Evolutionary conservation across 2,113 vertebrate genomes (phyloP).

Genomic region (Channa maculata): DNA sequence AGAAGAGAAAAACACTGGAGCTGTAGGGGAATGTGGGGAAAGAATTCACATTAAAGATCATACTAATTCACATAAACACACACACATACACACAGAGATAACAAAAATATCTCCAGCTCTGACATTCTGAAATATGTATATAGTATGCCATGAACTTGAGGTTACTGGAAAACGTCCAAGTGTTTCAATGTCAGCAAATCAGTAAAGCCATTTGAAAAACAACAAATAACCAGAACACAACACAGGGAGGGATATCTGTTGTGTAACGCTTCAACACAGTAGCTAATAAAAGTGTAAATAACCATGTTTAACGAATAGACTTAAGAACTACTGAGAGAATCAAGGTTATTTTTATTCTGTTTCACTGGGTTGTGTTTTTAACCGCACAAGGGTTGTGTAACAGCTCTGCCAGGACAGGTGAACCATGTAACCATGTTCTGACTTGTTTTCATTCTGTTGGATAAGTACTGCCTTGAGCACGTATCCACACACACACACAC

Average conservation of each 20-base stretch:
- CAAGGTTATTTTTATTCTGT: background rate
- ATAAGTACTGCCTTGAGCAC: slow-evolving; percentile 57
- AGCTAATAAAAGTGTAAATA: background rate
- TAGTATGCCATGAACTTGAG: background rate
- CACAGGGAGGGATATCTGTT: background rate
- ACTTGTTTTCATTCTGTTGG: slow-evolving; percentile 70
- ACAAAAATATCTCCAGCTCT: background rate
- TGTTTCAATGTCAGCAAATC: background rate
- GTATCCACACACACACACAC: slow-evolving; percentile 29
- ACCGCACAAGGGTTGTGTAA: slow-evolving; percentile 63
- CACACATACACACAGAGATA: background rate
- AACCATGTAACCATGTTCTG: slow-evolving; percentile 65
- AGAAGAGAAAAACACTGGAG: too few species aligned
- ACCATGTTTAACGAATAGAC: slow-evolving; percentile 1
- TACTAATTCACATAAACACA: too few species aligned
- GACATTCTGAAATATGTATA: background rate
- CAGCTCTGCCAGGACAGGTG: slow-evolving; percentile 64
- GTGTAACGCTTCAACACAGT: background rate
- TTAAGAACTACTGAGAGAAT: background rate
- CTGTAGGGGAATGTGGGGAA: too few species aligned
- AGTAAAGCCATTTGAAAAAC: slow-evolving; percentile 20
- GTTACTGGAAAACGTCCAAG: background rate
- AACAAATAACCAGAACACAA: background rate
- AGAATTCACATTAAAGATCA: too few species aligned
- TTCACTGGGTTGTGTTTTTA: slow-evolving; percentile 24